phyloP scores from a whole-genome alignment of 1,140 invertebrate species.

The Ostrea denselamellosa region DNA sequence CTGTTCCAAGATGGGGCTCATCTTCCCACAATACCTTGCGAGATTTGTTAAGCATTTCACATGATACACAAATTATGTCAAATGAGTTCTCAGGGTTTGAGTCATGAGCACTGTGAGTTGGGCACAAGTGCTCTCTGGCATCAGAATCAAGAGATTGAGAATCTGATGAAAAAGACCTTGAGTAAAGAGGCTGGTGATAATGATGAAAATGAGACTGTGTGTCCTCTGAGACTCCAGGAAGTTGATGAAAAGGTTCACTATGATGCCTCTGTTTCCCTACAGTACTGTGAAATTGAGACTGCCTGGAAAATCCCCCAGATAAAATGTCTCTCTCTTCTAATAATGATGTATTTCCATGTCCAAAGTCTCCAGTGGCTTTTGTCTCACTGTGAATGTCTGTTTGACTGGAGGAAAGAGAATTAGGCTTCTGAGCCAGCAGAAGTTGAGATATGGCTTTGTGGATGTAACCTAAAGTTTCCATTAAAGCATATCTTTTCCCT shows the following conservation, averaged over 20 bases:
- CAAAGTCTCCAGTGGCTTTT: constrained; percentile 18
- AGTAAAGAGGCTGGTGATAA: constrained; percentile 12
- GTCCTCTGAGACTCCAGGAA: background rate
- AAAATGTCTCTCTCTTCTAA: background rate
- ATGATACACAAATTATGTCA: constrained; percentile 60
- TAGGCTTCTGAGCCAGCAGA: constrained; percentile 66
- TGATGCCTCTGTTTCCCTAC: background rate
- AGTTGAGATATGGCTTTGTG: constrained; percentile 74
- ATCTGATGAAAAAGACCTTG: constrained; percentile 48
- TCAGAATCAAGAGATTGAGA: constrained; percentile 35
- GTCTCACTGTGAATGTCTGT: constrained; percentile 32
- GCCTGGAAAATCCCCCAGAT: background rate
- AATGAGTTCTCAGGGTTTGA: constrained; percentile 41
- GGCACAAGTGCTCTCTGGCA: constrained; percentile 27
- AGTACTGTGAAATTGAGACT: background rate
- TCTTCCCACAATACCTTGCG: constrained; percentile 67
- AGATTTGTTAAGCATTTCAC: constrained; percentile 62
- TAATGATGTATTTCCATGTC: background rate
- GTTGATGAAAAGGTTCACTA: background rate
- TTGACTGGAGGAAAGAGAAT: constrained; percentile 49
- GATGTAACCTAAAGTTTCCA: constrained; percentile 73
- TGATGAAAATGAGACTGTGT: background rate
- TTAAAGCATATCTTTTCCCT: constrained; percentile 70
- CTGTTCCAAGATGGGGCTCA: constrained; percentile 51
- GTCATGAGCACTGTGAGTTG: constrained; percentile 23